Conservation (phyloP, 2,797 vertebrate genomes). For the Hydrocynus forskahlii region DNA sequence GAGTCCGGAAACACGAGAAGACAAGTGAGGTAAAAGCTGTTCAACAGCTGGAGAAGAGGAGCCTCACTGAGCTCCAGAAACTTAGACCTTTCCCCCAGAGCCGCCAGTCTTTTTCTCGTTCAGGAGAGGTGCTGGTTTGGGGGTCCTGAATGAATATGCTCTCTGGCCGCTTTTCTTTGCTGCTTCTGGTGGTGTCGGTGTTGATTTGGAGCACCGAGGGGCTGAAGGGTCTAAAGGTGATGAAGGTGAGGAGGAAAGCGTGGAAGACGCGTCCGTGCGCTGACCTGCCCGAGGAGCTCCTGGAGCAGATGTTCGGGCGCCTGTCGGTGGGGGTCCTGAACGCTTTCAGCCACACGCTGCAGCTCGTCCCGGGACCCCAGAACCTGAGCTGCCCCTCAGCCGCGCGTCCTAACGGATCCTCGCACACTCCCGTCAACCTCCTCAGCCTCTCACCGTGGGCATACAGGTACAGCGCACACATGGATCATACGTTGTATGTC, state of each 20-base stretch:
- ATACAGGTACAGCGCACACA: constrained; percentile 81
- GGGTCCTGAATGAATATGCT: constrained; percentile 54
- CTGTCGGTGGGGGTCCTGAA: constrained; percentile 90
- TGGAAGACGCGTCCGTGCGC: constrained; percentile 78
- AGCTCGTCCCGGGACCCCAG: constrained; percentile 83
- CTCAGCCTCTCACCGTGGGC: constrained; percentile 93
- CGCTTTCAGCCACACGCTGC: constrained; percentile 93
- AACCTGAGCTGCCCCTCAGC: constrained; percentile 85
- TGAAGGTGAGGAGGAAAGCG: constrained; percentile 73
- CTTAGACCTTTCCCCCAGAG: too few species aligned
- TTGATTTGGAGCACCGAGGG: constrained; percentile 49
- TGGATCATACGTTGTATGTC: neutral
- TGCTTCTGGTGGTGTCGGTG: constrained; percentile 56
- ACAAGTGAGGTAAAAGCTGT: neutral
- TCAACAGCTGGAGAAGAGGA: neutral
- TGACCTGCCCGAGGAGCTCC: constrained; percentile 89
- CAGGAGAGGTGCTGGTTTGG: neutral
- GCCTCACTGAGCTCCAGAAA: too few species aligned
- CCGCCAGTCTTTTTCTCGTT: neutral
- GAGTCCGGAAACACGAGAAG: too few species aligned
- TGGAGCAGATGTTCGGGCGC: constrained; percentile 93
- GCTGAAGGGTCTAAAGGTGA: constrained; percentile 56
- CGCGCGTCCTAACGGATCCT: constrained; percentile 69
- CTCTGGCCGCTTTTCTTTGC: constrained; percentile 52
- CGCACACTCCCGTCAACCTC: constrained; percentile 85